A percentile compares a stretch with the other conserved stretches of the same genome.
Evolutionary conservation across 2,113 vertebrate species (phyloP).

Genomic region (Psittacula cyanocephala): DNA sequence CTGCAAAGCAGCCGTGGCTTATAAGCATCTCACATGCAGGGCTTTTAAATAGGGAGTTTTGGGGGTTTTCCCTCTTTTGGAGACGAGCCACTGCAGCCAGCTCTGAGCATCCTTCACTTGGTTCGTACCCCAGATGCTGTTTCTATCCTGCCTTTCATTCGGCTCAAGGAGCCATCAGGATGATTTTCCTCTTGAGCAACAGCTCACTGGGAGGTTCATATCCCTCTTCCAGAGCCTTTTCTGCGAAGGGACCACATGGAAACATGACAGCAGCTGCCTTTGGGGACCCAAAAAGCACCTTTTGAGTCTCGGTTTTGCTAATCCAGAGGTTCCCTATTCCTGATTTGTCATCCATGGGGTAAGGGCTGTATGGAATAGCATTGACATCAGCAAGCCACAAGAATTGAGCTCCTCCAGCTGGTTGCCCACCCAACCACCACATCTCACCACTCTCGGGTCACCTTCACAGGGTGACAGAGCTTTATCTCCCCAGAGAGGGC

Average conservation of each 20-base stretch:
- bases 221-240: accelerated
- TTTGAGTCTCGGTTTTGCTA: background rate
- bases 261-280: accelerated
- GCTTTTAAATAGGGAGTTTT: background rate
- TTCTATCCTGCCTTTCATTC: accelerated
- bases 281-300: background rate
- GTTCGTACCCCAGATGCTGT: background rate
- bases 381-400: background rate
- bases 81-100: background rate
- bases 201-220: background rate
- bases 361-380: accelerated
- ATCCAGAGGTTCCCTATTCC: background rate
- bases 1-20: accelerated
- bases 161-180: background rate
- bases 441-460: accelerated
- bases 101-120: background rate
- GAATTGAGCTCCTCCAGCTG: background rate
- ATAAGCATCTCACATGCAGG: accelerated
- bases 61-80: accelerated
- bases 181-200: background rate
- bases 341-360: accelerated
- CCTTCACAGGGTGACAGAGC: accelerated
- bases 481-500: background rate
- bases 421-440: background rate
- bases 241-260: accelerated